These are phyloP conservation scores for Mesorhabditis sp. DNA, from an alignment of 2,888 invertebrate species.

Conservation along the genomic window DNA sequence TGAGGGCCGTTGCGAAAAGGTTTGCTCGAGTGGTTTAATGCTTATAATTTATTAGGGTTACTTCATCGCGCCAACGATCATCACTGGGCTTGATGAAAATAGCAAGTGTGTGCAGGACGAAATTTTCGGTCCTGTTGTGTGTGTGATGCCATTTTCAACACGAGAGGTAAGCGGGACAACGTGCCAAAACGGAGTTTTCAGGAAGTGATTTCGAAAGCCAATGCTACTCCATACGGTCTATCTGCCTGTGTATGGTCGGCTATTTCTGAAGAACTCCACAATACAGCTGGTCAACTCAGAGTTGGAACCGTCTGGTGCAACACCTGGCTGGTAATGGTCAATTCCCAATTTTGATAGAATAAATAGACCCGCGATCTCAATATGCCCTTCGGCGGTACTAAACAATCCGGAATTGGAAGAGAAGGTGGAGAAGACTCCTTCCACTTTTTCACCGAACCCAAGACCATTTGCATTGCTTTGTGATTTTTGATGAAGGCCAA, in stretches of 20 bases:
- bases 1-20: conserved; percentile 57
- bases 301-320: conserved; percentile 67
- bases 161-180: conserved; percentile 27
- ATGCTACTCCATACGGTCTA: conserved; percentile 63
- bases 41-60: conserved; percentile 59
- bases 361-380: conserved; percentile 61
- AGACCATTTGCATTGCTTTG: conserved; percentile 62
- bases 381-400: conserved; percentile 66
- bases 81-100: conserved; percentile 60
- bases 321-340: conserved; percentile 62
- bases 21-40: conserved; percentile 19
- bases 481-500: neutral
- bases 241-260: conserved; percentile 63
- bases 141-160: conserved; percentile 56
- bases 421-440: conserved; percentile 64
- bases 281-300: conserved; percentile 61
- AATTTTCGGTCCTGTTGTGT: conserved; percentile 66
- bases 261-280: conserved; percentile 60
- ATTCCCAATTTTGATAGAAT: neutral
- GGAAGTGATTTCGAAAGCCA: conserved; percentile 62
- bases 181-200: conserved; percentile 14
- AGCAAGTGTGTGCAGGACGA: conserved; percentile 64
- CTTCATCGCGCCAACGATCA: conserved; percentile 62
- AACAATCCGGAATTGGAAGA: conserved; percentile 64
- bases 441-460: conserved; percentile 65